Conservation (phyloP, 92 coral and sea anemone genomes). For the Actinostola sp. region DNA sequence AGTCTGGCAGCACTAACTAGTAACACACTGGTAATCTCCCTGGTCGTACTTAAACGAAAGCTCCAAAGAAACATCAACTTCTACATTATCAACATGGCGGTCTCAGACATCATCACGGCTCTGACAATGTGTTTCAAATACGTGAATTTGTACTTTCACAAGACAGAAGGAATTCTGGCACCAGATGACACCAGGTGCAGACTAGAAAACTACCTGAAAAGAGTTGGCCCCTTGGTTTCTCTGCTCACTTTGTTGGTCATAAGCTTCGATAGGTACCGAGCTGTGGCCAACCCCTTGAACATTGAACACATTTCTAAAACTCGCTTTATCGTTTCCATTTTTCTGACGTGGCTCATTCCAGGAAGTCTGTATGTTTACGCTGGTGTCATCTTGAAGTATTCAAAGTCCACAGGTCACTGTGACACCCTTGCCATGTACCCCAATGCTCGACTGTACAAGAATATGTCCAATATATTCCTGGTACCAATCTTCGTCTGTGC, state of each 20-base stretch:
- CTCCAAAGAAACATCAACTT: conserved; percentile 14
- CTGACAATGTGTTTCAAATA: not conserved
- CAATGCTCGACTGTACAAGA: too few relatives aligned
- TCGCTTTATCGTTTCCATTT: not conserved
- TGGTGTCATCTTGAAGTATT: not conserved
- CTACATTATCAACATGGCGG: conserved; percentile 30
- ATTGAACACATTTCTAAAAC: not conserved
- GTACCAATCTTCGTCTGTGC: conserved; percentile 4
- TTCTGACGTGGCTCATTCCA: conserved; percentile 11
- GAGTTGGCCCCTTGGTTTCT: not conserved
- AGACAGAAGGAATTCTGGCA: not conserved
- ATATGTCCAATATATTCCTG: not conserved
- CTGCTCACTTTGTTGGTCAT: conserved; percentile 1
- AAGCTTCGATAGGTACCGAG: conserved; percentile 14
- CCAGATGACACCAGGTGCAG: not conserved
- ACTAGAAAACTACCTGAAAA: not conserved
- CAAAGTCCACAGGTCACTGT: not conserved
- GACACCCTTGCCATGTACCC: too few relatives aligned
- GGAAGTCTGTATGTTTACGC: not conserved
- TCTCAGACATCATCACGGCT: conserved; percentile 14
- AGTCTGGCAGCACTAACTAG: not conserved
- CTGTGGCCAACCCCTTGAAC: not conserved
- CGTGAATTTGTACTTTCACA: not conserved
- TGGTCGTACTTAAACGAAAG: not conserved
- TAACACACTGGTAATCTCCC: conserved; percentile 13